These are phyloP conservation scores for Callyntrura guangdongensis DNA, from an alignment of 2,888 invertebrate species.

Conservation along the genomic window DNA sequence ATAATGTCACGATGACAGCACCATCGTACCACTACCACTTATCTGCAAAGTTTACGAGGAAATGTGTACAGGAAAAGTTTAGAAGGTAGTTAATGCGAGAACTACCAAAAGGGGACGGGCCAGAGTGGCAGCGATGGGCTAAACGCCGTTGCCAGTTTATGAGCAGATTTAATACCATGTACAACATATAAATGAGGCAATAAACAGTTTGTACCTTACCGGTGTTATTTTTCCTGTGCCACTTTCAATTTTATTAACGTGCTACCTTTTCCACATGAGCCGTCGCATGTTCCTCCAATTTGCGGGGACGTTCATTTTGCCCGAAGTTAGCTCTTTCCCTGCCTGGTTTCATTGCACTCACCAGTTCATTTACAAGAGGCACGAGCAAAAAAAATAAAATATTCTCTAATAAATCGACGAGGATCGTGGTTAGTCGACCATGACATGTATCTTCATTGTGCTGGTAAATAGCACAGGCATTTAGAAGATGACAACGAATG, in stretches of 20 bases:
- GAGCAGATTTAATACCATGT: slow-evolving; percentile 17
- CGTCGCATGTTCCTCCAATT: not conserved
- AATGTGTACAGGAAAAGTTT: slow-evolving; percentile 24
- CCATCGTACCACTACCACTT: not conserved
- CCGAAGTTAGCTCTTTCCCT: not conserved
- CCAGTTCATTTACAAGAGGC: slow-evolving; percentile 27
- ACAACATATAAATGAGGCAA: slow-evolving; percentile 39
- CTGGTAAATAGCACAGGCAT: slow-evolving; percentile 18
- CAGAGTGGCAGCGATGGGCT: not conserved
- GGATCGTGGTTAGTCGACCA: slow-evolving; percentile 37
- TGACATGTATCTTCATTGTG: slow-evolving; percentile 22
- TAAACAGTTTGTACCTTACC: slow-evolving; percentile 31
- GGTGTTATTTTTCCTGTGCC: slow-evolving; percentile 2
- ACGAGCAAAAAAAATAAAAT: not conserved
- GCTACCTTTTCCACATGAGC: not conserved
- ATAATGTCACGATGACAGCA: slow-evolving; percentile 56
- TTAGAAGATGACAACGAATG: slow-evolving; percentile 23
- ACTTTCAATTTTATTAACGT: slow-evolving; percentile 25
- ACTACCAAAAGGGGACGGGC: not conserved
- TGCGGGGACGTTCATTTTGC: not conserved
- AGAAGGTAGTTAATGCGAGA: not conserved
- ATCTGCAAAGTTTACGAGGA: slow-evolving; percentile 10
- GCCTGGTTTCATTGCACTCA: not conserved
- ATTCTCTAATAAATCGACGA: slow-evolving; percentile 42
- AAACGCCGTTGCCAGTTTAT: slow-evolving; percentile 30